A percentile compares a stretch with the other conserved stretches of the same genome.
These are phyloP conservation scores for Panulirus ornatus DNA, from an alignment of 1,140 invertebrate genomes.

Conservation along the genomic window DNA sequence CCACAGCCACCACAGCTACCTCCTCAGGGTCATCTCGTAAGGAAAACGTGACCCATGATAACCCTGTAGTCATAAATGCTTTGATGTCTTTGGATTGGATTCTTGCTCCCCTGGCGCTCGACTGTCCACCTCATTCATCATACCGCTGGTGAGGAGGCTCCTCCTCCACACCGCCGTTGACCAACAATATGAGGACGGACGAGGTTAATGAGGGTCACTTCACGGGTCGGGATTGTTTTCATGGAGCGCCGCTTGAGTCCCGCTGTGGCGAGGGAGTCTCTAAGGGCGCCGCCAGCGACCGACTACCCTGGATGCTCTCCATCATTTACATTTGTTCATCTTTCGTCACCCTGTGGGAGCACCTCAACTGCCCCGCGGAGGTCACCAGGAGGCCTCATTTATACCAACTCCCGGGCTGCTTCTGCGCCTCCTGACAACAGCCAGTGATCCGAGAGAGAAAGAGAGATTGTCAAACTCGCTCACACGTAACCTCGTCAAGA, in stretches of 20 bases:
- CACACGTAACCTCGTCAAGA: too few species aligned
- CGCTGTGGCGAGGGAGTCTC: background rate
- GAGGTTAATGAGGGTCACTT: background rate
- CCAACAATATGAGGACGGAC: background rate
- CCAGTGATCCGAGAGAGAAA: background rate
- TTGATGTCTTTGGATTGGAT: too few species aligned
- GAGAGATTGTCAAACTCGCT: too few species aligned
- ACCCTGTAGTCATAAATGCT: too few species aligned
- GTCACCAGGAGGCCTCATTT: conserved; percentile 45
- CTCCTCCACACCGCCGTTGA: background rate
- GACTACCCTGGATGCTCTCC: conserved; percentile 21
- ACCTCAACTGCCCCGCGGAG: background rate
- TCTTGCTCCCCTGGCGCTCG: too few species aligned
- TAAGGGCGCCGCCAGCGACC: too few species aligned
- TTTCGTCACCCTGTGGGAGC: conserved; percentile 65
- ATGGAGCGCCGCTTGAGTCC: background rate
- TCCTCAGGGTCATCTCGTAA: too few species aligned
- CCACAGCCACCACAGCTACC: too few species aligned
- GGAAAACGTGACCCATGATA: too few species aligned
- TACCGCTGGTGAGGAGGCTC: too few species aligned
- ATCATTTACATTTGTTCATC: conserved; percentile 70
- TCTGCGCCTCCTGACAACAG: background rate
- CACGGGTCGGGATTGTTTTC: background rate
- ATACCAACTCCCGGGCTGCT: conserved; percentile 10
- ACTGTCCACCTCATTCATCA: too few species aligned